Evolutionary conservation across 2,888 invertebrate species (phyloP), one percentile per base, ranked within the genome.

Genomic region (Hypomecis punctinalis): DNA sequence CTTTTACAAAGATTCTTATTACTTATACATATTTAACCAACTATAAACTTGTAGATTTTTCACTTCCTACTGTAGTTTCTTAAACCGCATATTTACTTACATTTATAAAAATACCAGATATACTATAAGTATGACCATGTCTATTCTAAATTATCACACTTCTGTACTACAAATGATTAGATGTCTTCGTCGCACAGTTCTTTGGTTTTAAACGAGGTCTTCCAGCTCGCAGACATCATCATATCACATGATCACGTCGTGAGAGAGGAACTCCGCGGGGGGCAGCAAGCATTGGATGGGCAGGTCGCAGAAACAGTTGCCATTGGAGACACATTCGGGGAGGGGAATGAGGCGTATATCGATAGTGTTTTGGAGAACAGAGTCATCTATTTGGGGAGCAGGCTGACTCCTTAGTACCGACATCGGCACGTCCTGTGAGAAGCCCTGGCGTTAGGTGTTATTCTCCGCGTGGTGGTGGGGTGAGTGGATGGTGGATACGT

Each of bases 401-500:
- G 72, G 61, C 47, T 76, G 72, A 23, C 23, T 23, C 36, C 56
- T 66, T 66, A 61, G 57, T 13, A 39, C 61, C 37, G 37, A 6
- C 63, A 23, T 37, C 43, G 57, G 57, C 3, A 35, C 7, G 5
- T 67, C 35, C 75, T 76, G 82, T 63, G 82, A 68, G 33, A 64
- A 72, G 66, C 81, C 85, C 69, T 82, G 82, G 76, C 85, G 91
- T 82, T 91, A 92, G 87, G 90, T 91, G 70, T 82, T 79, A 64
- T 89, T 90, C 0, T 83, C 66, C 42, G 84, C 84, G 46, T 86
- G 74, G 56, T 86, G 85, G 74, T 84, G 87, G 6, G 91, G 90
- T 42, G 90, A 86, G 74, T 89, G 87, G 77, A 90, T 91, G 59
- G 91, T 90, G 5, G 91, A 88, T 43, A 92, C 89, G 66, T 79